Evolutionary conservation across 1,140 invertebrate genomes (phyloP), one percentile per base, ranked within the genome.

Genomic region (Drosophila trapezifrons): DNA sequence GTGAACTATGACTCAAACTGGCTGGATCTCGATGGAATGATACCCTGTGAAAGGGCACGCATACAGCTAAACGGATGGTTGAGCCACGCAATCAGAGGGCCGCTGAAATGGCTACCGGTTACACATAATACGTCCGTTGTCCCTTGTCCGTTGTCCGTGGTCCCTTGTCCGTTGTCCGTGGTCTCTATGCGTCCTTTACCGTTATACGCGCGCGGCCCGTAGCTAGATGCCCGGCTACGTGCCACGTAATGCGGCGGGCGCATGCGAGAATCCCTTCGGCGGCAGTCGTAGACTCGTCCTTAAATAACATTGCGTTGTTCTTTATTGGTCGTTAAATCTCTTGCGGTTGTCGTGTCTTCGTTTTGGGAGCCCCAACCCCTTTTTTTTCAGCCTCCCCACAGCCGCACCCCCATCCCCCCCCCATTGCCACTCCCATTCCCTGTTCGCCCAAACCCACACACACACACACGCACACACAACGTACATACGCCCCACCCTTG

Each of bases 301-400:
- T 87, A 87, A 87, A 87, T 79, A 87, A 87, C 83, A 87, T 80
- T 87, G 83, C 83, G 79, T 77, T 86, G 79, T 86, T 86, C 83
- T 89, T 89, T 89, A 89, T 89, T 89, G 84, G 72, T 89, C 84
- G 84, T 89, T 89, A 89, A 89, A 89, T 89, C 84, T 89, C 84
- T 89, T 89, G 84, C 84, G 84, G 84, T 89, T 89, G 80, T 89
- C 77, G 77, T 84, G 83, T 77, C 84, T 82, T 80, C 81, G 76
- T 54, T 69, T 65, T 54, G 49, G 45, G 59, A 37, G 51, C 47
- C 71, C 60, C 59, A 38, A n/a, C 25, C 55, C 56, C 56, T 29
- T 20, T 29, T 74, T 22, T 55, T 29, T 35, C 29, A 29, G 25
- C 51, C 10, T 18, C 42, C 46, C 29, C 47, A n/a, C n/a, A n/a